Evolutionary conservation across 2,113 vertebrate genomes (phyloP).

Genomic region (Catharus bicknelli): DNA sequence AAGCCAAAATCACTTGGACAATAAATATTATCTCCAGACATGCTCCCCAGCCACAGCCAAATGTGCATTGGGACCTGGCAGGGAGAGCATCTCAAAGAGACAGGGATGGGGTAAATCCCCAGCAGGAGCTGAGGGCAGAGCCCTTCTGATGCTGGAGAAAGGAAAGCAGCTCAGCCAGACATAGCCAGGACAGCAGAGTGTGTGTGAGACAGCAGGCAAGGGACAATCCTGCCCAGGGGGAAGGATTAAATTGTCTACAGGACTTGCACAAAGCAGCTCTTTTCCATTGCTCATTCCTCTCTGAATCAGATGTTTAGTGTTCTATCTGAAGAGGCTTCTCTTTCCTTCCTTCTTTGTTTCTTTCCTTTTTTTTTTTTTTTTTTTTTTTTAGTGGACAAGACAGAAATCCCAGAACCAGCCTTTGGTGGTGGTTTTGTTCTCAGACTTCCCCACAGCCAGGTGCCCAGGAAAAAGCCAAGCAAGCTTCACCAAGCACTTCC

Average conservation of each 20-base stretch:
- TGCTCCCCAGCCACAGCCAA: not conserved
- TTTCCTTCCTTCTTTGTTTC: not conserved
- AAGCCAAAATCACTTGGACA: not conserved
- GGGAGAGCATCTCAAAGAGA: not conserved
- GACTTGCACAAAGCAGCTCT: not conserved
- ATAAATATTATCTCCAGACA: not conserved
- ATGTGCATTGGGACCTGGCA: not conserved
- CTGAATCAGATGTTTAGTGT: not conserved
- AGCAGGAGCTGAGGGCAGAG: not conserved
- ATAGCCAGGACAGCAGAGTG: not conserved
- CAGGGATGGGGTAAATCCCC: not conserved
- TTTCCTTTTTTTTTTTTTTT: not conserved
- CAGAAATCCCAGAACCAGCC: not conserved
- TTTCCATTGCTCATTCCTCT: constrained; percentile 2
- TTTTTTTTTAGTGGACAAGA: not conserved
- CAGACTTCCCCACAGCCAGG: not conserved
- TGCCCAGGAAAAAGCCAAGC: not conserved
- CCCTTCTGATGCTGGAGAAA: not conserved
- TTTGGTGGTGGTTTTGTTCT: not conserved
- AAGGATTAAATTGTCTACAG: constrained; percentile 9
- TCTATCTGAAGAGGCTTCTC: not conserved
- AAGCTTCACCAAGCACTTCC: not conserved
- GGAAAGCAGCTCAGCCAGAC: not conserved
- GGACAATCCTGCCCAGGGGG: not conserved
- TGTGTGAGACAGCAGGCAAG: not conserved